Conservation (phyloP, 2,888 invertebrate species). For the Acanthopleura granulata region DNA sequence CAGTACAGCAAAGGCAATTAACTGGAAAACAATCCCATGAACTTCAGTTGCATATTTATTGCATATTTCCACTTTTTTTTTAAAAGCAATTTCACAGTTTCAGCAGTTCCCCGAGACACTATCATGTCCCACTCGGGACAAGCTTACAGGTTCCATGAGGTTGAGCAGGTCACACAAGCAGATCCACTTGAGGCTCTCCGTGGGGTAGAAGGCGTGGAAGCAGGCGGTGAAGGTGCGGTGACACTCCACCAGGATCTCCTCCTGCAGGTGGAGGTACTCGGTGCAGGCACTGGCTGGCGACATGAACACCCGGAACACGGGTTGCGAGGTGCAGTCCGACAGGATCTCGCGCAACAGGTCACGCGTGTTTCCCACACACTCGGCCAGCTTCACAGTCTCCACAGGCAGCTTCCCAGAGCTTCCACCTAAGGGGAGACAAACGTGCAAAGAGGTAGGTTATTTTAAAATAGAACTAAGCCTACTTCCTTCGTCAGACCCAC, state of each 20-base stretch:
- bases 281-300: conserved; percentile 4
- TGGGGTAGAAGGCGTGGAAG: conserved; percentile 96
- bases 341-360: conserved; percentile 85
- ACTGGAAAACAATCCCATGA: too few species aligned
- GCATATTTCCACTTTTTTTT: too few species aligned
- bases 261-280: conserved; percentile 40
- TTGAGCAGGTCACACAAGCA: conserved; percentile 81
- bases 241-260: conserved; percentile 86
- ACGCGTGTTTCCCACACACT: conserved; percentile 87
- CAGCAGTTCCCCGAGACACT: too few species aligned
- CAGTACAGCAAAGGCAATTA: too few species aligned
- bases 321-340: conserved; percentile 74
- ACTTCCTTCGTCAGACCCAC: too few species aligned
- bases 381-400: conserved; percentile 85
- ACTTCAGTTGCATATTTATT: too few species aligned
- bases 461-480: too few species aligned
- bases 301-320: conserved; percentile 39
- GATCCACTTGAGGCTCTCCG: conserved; percentile 92
- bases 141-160: conserved; percentile 60
- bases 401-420: conserved; percentile 60
- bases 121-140: too few species aligned
- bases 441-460: neutral
- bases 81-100: too few species aligned
- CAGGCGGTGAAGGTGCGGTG: conserved; percentile 91
- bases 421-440: conserved; percentile 22